Base-by-base conservation (phyloP, 2,113 vertebrate species). In the Ochotona princeps region DNA sequence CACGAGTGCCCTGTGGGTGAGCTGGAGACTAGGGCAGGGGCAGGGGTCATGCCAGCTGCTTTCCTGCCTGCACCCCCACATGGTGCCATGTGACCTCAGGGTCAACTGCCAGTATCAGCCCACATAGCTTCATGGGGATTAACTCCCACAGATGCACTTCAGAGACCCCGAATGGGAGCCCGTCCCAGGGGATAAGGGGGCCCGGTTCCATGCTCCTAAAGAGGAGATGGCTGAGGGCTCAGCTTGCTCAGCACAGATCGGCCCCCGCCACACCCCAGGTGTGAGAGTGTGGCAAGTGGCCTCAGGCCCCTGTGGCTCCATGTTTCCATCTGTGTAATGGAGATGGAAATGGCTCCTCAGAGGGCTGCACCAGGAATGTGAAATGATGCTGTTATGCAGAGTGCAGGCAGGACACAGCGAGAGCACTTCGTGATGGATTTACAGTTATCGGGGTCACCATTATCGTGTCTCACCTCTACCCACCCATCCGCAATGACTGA, bases 321-420 rank as follows among this genome's bases (percentile, higher is more conserved):
- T 44, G 92, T 82, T 47, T 60, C 67, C 47, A 38, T 25, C 90
- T 67, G 9, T 51, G 54, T 54, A 70, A 91, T 63, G 60, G 65
- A 12, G 20, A 67, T 57, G 63, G 61, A 69, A 74, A 70, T 47
- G 49, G 26, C 30, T 75, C n/a, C 35, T 92, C 14, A 18, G 69
- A 65, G 38, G 18, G 60, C 10, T 89, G 54, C 75, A 32, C 47
- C 18, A 35, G 35, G n/a, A 78, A 63, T 84, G 69, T 61, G 72
- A 82, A 70, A 92, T 63, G 72, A 91, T 30, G 15, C 11, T 6
- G 60, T 54, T 11, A 25, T 28, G 54, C 60, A 51, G 60, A 80
- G 5, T 12, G 30, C 30, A n/a, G 83, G 18, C 32, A 25, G 47
- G 14, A 35, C 14, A 60, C 8, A 21, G 8, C 2, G 18, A 69